phyloP scores from a whole-genome alignment of 2,797 vertebrate genomes.

The Chaenodraco wilsoni region DNA sequence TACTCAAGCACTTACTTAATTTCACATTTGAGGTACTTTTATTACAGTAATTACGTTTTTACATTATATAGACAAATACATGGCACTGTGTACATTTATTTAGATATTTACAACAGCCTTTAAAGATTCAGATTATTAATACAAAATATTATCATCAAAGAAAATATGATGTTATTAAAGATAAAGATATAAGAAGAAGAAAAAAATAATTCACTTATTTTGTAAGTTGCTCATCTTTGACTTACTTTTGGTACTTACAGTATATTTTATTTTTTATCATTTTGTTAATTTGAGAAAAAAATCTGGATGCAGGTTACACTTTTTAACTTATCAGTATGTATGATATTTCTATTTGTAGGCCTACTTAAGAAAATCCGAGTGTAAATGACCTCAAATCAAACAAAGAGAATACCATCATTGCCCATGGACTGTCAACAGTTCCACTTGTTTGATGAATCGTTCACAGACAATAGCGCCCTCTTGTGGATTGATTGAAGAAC shows the following conservation, averaged over 20 bases:
- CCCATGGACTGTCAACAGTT: not conserved
- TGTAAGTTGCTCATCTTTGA: not conserved
- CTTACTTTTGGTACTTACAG: not conserved
- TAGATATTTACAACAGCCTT: not conserved
- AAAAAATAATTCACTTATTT: too few relatives aligned
- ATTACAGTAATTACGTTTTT: not conserved
- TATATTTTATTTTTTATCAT: not conserved
- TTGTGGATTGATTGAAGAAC: conserved; percentile 49
- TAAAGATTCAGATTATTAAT: not conserved
- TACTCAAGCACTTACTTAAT: not conserved
- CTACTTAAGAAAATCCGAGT: too few relatives aligned
- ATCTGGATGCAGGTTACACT: too few relatives aligned
- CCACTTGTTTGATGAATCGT: not conserved
- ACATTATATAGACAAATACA: not conserved
- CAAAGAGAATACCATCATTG: not conserved
- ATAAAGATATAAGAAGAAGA: too few relatives aligned
- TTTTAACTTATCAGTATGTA: too few relatives aligned
- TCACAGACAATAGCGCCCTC: conserved; percentile 50
- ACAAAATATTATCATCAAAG: not conserved
- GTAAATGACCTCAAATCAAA: too few relatives aligned
- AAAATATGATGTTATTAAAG: not conserved
- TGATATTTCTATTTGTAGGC: too few relatives aligned
- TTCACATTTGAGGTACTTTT: not conserved
- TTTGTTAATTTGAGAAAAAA: too few relatives aligned
- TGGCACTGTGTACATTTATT: not conserved